Conservation (phyloP, 1,140 invertebrate species). For the Vanessa atalanta region DNA sequence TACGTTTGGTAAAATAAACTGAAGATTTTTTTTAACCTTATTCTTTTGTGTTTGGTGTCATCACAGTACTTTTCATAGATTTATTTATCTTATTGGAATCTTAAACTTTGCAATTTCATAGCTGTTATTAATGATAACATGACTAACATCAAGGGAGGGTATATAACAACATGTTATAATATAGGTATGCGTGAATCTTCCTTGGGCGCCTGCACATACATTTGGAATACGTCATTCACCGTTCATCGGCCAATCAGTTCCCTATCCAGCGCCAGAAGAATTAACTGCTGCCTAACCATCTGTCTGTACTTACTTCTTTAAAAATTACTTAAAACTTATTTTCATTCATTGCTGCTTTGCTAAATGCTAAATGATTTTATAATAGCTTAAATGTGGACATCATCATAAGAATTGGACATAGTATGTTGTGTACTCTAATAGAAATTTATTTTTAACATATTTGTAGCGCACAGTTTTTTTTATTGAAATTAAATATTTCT, state of each 20-base stretch:
- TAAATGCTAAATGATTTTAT: neutral
- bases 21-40: too few species aligned
- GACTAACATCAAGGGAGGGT: constrained; percentile 14
- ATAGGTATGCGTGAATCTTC: constrained; percentile 78
- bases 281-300: constrained; percentile 60
- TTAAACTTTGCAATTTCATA: neutral
- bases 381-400: neutral
- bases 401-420: neutral
- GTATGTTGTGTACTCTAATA: neutral
- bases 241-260: constrained; percentile 81
- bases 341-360: constrained; percentile 19
- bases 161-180: constrained; percentile 4
- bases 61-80: too few species aligned
- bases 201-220: constrained; percentile 83
- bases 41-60: too few species aligned
- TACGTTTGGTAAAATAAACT: too few species aligned
- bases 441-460: too few species aligned
- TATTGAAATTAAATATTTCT: too few species aligned
- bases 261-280: constrained; percentile 66
- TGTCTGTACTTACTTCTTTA: constrained; percentile 56
- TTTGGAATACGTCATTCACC: constrained; percentile 90
- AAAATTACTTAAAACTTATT: constrained; percentile 21
- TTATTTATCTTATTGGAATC: too few species aligned
- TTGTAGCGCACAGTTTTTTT: too few species aligned
- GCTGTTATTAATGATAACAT: neutral